Evolutionary conservation across 2,113 vertebrate species (phyloP), one percentile per base, ranked within the genome.

Genomic region (Lates calcarifer): DNA sequence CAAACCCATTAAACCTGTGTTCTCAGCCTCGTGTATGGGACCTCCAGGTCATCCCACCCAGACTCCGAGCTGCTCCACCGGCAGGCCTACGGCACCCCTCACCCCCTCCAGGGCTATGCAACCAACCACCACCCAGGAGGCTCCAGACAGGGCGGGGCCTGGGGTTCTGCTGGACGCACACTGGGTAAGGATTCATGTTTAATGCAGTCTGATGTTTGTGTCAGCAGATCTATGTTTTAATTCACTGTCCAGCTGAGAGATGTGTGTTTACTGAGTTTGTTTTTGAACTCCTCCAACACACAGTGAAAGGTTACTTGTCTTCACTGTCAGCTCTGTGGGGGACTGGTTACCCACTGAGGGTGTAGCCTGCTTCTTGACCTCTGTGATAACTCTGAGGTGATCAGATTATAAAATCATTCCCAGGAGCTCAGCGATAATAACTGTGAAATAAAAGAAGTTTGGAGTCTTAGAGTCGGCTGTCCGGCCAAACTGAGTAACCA

Each of bases 111-210:
- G 93, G 96, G 96, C 88, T 98, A 97, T 94, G 95, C 96, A 89
- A 96, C 96, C 93, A 97, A 97, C 94, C 96, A 97, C 91, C 97
- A 97, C 89, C 96, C 96, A 11, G 95, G 95, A 92, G 95, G 96
- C 93, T 95, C 82, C 82, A 89, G 92, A 82, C 91, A 89, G 80
- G 86, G 90, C 0, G 92, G 92, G 39, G 88, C 90, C 51, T 95
- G 94, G 94, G 93, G 92, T 20, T 63, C 93, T 31, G 87, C 93
- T n/a, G 94, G 94, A 80, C 91, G 90, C 65, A 91, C 94, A 11
- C 89, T 95, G 45, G 94, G 95, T 95, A 82, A 92, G 90, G 39
- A 56, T 33, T 53, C 0, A 39, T 15, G 22, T 53, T 49, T 8
- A 37, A 9, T 37, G 35, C 35, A 37, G 35, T 37, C 35, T 37